Evolutionary conservation across 1,140 invertebrate species (phyloP).

Genomic region (Chrysomallon squamiferum): DNA sequence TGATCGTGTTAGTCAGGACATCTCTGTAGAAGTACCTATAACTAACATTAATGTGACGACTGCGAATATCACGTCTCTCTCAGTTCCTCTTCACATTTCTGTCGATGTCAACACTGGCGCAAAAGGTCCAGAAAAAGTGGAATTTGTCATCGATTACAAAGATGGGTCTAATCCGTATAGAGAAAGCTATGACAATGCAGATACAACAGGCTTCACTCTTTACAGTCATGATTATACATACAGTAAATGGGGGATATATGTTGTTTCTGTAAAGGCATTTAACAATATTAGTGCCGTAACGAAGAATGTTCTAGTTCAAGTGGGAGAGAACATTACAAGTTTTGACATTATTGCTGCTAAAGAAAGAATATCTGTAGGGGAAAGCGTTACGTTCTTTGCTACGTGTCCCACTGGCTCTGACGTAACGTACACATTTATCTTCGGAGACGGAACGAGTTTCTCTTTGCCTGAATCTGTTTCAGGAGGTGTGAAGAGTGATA

Average conservation of each 20-base stretch:
- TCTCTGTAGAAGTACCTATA: constrained; percentile 55
- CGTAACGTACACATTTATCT: constrained; percentile 43
- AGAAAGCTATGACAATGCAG: constrained; percentile 20
- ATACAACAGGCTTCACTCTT: constrained; percentile 19
- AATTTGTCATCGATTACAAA: constrained; percentile 33
- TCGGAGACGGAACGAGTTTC: constrained; percentile 48
- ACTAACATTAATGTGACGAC: constrained; percentile 22
- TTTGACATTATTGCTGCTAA: constrained; percentile 45
- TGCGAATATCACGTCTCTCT: constrained; percentile 37
- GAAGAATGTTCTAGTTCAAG: constrained; percentile 37
- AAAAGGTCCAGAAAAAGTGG: constrained; percentile 35
- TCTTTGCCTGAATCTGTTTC: constrained; percentile 7
- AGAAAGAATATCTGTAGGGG: constrained; percentile 27
- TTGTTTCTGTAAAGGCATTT: constrained; percentile 37
- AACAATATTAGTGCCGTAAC: constrained; percentile 50
- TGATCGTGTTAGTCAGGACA: constrained; percentile 18
- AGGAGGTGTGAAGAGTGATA: neutral
- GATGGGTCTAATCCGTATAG: constrained; percentile 27
- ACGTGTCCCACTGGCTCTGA: constrained; percentile 49
- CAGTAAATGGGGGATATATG: constrained; percentile 55
- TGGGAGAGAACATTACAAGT: constrained; percentile 56
- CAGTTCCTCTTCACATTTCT: constrained; percentile 25
- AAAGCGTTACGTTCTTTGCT: constrained; percentile 31
- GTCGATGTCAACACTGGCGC: constrained; percentile 37
- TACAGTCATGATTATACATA: constrained; percentile 40